Percentiles rank a stretch among this genome's conserved stretches.
Evolutionary conservation across 1,140 invertebrate genomes (phyloP).

Genomic region (Neoseiulus cucumeris): DNA sequence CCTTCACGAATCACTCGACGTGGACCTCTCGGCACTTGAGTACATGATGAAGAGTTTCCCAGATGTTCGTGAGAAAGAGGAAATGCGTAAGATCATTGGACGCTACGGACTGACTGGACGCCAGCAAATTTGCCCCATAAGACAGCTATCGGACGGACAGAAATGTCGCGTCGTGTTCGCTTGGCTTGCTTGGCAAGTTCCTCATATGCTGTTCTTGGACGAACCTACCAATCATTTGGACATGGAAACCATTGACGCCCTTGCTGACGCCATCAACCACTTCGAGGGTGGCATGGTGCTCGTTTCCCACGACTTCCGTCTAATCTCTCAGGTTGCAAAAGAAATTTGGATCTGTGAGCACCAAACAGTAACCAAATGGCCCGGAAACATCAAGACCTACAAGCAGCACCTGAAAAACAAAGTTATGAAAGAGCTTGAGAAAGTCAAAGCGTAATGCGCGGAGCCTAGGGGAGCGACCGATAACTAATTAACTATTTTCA

Average conservation of each 20-base stretch:
- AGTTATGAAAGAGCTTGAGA: slow-evolving; percentile 34
- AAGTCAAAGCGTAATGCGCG: background rate
- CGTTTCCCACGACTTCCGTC: slow-evolving; percentile 90
- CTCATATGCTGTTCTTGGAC: slow-evolving; percentile 37
- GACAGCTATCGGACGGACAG: slow-evolving; percentile 93
- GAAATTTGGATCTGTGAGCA: slow-evolving; percentile 99
- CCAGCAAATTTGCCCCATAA: slow-evolving; percentile 92
- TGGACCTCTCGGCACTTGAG: slow-evolving; percentile 83
- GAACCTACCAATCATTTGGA: slow-evolving; percentile 99
- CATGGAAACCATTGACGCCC: slow-evolving; percentile 95
- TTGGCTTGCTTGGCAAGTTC: slow-evolving; percentile 43
- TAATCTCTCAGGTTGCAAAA: slow-evolving; percentile 95
- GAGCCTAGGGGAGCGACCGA: no score
- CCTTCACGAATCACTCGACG: slow-evolving; percentile 81
- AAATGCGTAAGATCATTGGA: slow-evolving; percentile 98
- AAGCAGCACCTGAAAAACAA: slow-evolving; percentile 79
- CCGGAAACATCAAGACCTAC: slow-evolving; percentile 81
- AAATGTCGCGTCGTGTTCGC: slow-evolving; percentile 95
- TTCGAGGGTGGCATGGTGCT: slow-evolving; percentile 95
- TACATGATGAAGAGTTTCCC: slow-evolving; percentile 97
- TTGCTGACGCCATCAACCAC: slow-evolving; percentile 91
- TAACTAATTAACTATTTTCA: no score
- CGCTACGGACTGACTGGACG: slow-evolving; percentile 86
- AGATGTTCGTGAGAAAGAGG: slow-evolving; percentile 90
- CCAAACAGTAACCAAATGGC: slow-evolving; percentile 85